phyloP scores from a whole-genome alignment of 1,140 invertebrate species.

The Cyphomyrmex costatus region DNA sequence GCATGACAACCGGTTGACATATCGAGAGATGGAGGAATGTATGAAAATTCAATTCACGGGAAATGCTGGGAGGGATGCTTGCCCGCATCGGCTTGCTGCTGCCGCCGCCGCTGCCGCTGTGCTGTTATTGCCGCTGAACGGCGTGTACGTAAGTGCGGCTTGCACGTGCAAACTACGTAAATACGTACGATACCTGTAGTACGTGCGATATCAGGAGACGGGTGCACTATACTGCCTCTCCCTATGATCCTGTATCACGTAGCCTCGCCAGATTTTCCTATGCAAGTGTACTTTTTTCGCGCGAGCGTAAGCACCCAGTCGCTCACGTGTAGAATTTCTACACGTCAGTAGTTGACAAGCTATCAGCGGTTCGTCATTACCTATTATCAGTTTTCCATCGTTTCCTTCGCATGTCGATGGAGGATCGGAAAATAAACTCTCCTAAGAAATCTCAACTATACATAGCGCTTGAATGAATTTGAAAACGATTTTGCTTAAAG shows the following conservation, averaged over 20 bases:
- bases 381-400: conserved; percentile 39
- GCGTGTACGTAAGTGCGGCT: conserved; percentile 30
- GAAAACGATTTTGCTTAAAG: background rate
- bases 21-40: conserved; percentile 47
- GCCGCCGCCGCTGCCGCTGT: background rate
- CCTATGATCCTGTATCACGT: conserved; percentile 41
- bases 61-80: conserved; percentile 12
- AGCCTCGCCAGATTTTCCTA: conserved; percentile 40
- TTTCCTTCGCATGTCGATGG: background rate
- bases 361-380: conserved; percentile 42
- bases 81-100: conserved; percentile 5
- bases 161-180: conserved; percentile 52
- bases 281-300: conserved; percentile 29
- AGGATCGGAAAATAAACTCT: background rate
- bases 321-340: conserved; percentile 33
- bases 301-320: background rate
- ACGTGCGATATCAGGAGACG: conserved; percentile 47
- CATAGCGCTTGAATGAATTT: background rate
- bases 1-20: conserved; percentile 43
- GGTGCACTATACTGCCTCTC: conserved; percentile 24
- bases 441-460: background rate
- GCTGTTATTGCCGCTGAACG: background rate
- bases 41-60: conserved; percentile 70
- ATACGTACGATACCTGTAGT: conserved; percentile 25
- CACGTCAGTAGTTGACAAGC: conserved; percentile 14